Conservation (phyloP, 2,888 invertebrate species). For the Cheilosia vernalis region DNA sequence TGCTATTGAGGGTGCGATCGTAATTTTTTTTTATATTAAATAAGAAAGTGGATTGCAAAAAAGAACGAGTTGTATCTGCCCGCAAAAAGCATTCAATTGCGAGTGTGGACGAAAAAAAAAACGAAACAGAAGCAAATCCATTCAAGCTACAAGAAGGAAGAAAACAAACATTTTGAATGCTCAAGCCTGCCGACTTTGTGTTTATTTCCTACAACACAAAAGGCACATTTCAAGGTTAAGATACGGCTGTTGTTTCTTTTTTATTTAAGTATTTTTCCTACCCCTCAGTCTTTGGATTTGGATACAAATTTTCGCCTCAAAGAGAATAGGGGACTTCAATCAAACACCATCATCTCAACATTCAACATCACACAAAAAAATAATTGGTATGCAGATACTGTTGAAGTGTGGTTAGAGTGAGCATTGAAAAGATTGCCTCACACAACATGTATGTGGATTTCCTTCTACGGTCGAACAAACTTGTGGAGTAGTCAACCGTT, state of each 20-base stretch:
- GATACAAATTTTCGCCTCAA: constrained; percentile 3
- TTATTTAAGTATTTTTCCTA: background rate
- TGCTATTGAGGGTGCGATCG: constrained; percentile 45
- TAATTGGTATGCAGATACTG: constrained; percentile 59
- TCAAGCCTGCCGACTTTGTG: constrained; percentile 22
- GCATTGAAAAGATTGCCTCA: constrained; percentile 66
- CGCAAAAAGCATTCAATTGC: constrained; percentile 1
- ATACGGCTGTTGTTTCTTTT: constrained; percentile 9
- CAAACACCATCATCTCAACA: constrained; percentile 44
- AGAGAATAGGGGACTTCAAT: constrained; percentile 26
- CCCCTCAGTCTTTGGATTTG: background rate
- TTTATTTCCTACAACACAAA: constrained; percentile 44
- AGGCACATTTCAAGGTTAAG: constrained; percentile 61
- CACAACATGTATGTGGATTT: constrained; percentile 57
- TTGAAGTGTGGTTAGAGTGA: constrained; percentile 46
- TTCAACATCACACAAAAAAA: constrained; percentile 39
- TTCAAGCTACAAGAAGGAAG: constrained; percentile 4
- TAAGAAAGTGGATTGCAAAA: constrained; percentile 42
- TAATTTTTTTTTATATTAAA: constrained; percentile 44
- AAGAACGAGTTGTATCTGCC: constrained; percentile 12
- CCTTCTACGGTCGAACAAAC: constrained; percentile 65
- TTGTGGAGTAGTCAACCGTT: constrained; percentile 51
- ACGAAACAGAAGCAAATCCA: constrained; percentile 12
- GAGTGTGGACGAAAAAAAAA: background rate
- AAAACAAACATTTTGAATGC: background rate